These are phyloP conservation scores for Pangasianodon hypophthalmus DNA, from an alignment of 2,113 vertebrate species.

Conservation along the genomic window DNA sequence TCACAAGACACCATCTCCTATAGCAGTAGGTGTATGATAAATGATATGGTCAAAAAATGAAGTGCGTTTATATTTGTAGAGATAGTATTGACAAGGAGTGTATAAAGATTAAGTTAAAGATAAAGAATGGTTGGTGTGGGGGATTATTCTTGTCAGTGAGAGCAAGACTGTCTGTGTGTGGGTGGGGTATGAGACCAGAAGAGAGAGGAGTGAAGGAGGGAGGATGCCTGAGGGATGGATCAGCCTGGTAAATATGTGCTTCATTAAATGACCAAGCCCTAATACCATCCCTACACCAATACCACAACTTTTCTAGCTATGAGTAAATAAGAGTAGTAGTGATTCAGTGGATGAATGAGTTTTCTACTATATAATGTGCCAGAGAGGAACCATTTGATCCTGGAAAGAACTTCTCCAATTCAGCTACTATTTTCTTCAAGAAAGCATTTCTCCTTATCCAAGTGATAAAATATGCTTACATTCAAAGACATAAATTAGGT, in stretches of 20 bases:
- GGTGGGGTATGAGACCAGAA: background rate
- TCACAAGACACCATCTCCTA: background rate
- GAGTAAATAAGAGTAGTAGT: background rate
- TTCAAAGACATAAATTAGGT: background rate
- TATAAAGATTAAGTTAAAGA: background rate
- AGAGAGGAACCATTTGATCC: background rate
- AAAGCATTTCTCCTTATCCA: background rate
- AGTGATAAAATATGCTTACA: background rate
- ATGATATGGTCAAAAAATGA: background rate
- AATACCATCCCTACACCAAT: background rate
- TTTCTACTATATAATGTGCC: background rate
- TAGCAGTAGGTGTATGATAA: background rate
- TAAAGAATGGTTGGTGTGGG: background rate
- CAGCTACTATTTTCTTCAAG: background rate
- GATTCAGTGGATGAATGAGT: background rate
- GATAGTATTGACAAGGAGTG: background rate
- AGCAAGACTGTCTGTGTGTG: background rate
- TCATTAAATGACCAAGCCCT: conserved; percentile 43
- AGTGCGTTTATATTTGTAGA: background rate
- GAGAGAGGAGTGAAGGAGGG: conserved; percentile 32
- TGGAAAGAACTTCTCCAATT: background rate
- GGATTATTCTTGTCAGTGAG: background rate
- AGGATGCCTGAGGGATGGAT: conserved; percentile 53
- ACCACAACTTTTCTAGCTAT: background rate
- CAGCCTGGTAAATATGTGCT: conserved; percentile 49